These are phyloP conservation scores for Ctenomys sociabilis DNA, from an alignment of 2,113 vertebrate species.

Conservation along the genomic window DNA sequence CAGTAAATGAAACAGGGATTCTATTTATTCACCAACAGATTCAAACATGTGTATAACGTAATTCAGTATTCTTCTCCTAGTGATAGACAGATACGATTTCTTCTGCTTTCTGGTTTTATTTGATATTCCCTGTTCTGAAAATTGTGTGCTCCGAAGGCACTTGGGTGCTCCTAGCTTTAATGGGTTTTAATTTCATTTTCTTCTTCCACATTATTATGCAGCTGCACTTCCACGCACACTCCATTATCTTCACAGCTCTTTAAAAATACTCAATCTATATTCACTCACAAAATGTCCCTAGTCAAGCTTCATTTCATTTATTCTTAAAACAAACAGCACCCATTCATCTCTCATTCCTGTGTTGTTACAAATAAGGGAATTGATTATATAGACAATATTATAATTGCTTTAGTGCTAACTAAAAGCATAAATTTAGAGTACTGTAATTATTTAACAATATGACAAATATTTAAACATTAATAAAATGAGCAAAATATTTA, in stretches of 20 bases:
- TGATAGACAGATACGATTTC: background rate
- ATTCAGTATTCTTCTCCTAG: background rate
- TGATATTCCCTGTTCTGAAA: slow-evolving; percentile 27
- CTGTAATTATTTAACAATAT: background rate
- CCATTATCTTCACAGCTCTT: slow-evolving; percentile 54
- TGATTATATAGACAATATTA: slow-evolving; percentile 14
- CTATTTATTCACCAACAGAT: slow-evolving; percentile 28
- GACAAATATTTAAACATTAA: slow-evolving; percentile 19
- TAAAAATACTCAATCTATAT: slow-evolving; percentile 24
- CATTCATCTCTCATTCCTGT: slow-evolving; percentile 19
- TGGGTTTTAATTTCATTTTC: slow-evolving; percentile 51
- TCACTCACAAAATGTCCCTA: slow-evolving; percentile 39
- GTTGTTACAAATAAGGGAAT: slow-evolving; percentile 52
- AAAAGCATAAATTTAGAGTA: background rate
- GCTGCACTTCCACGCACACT: background rate
- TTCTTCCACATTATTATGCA: slow-evolving; percentile 45
- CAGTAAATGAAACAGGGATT: background rate
- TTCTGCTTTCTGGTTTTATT: slow-evolving; percentile 17
- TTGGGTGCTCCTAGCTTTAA: slow-evolving; percentile 15
- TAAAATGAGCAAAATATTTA: slow-evolving; percentile 33
- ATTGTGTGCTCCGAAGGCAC: slow-evolving; percentile 13
- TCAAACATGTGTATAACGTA: slow-evolving; percentile 34
- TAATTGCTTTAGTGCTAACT: background rate
- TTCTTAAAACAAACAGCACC: slow-evolving; percentile 26
- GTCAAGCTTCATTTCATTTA: slow-evolving; percentile 63